Base-by-base conservation (phyloP, 2,797 vertebrate genomes). In the Halcyon leucocephala region DNA sequence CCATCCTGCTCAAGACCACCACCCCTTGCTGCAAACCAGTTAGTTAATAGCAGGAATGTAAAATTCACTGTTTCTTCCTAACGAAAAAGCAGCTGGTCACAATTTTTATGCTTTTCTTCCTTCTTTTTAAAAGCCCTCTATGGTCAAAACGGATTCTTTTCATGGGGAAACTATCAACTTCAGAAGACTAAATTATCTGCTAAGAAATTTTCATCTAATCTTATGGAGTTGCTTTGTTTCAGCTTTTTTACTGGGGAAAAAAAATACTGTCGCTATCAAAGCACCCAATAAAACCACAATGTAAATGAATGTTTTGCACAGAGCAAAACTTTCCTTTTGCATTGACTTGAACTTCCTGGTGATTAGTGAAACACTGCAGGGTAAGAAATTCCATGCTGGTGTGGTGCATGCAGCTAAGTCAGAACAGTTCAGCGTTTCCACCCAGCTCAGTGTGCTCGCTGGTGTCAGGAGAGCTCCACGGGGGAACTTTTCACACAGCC, bases 321-420 rank as follows among this genome's bases (percentile, higher is more conserved):
- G 61, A 67, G 46, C 21, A 54, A 39, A 71, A 24, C 54, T 78
- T 51, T 35, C 48, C 6, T 44, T 77, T 42, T 48, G 24, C 62
- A 33, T 65, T 29, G 31, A 33, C 20, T 42, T 39, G 58, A 39
- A 33, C 51, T 84, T 51, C 6, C 12, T 10, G 31, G 54, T 35
- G 67, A 24, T 18, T 33, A 61, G 12, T 5, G 21, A 60, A 46
- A 9, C 6, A 2, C 52, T 31, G 10, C 44, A 31, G 19, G 49
- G 18, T 1, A 15, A 39, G 37, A 15, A 9, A n/a, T 20, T 24
- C 24, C 12, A 0, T 6, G 1, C n/a, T 21, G 24, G 19, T 7
- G 19, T 5, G 29, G 24, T 20, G 12, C 13, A 2, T 9, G 35
- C 25, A 20, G 42, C 29, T 20, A 6, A 14, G 9, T 31, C 9